Conservation (phyloP, 2,797 vertebrate genomes). For the Anguilla anguilla region DNA sequence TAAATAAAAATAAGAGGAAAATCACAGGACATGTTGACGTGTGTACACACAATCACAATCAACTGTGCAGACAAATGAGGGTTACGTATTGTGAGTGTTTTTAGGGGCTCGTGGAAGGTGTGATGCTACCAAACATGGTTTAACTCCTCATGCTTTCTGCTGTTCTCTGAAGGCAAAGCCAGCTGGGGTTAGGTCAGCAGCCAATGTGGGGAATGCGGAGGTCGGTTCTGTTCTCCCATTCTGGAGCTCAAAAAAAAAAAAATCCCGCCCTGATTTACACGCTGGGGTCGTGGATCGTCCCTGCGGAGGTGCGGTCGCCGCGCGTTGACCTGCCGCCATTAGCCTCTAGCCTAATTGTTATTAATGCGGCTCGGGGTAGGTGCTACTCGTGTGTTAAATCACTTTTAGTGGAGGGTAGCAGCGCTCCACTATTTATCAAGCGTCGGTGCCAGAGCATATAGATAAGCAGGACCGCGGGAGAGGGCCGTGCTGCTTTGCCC, state of each 20-base stretch:
- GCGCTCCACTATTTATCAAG: conserved; percentile 58
- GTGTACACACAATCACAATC: neutral
- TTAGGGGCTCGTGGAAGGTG: neutral
- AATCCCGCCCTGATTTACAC: conserved; percentile 17
- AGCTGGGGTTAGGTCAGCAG: neutral
- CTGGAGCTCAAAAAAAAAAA: neutral
- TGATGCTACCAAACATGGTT: neutral
- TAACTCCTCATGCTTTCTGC: neutral
- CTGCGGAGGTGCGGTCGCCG: neutral
- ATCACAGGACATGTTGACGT: neutral
- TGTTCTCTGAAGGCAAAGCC: neutral
- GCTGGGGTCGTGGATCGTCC: conserved; percentile 29
- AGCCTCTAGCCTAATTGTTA: conserved; percentile 44
- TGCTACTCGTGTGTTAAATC: conserved; percentile 57
- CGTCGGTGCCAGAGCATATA: conserved; percentile 35
- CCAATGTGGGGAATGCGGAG: neutral
- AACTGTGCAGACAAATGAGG: too few relatives aligned
- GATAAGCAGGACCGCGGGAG: conserved; percentile 7
- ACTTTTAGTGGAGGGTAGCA: conserved; percentile 52
- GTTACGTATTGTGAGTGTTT: neutral
- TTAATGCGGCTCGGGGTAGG: conserved; percentile 43
- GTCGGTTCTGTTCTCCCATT: neutral
- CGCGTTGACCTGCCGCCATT: neutral
- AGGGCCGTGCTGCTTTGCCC: conserved; percentile 40
- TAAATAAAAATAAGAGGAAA: neutral